These are phyloP conservation scores for Apodemus speciosus DNA, from an alignment of 2,113 vertebrate genomes.

Conservation along the genomic window DNA sequence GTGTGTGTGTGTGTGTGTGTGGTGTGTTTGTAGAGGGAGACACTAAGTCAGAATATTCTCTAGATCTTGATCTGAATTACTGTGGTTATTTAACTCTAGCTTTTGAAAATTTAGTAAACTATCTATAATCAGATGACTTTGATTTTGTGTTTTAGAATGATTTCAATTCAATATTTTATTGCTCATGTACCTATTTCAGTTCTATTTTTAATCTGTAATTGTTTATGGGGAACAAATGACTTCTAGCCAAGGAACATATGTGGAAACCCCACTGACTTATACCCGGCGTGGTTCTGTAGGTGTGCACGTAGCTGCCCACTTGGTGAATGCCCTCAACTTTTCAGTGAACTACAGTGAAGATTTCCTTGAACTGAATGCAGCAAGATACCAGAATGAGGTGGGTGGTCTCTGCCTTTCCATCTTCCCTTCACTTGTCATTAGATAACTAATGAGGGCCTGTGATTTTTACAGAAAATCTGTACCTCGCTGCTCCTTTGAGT, in stretches of 20 bases:
- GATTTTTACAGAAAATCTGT: constrained; percentile 63
- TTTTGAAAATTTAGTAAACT: background rate
- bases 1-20: background rate
- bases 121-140: background rate
- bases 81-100: background rate
- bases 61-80: background rate
- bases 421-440: constrained; percentile 54
- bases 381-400: constrained; percentile 94
- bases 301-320: constrained; percentile 95
- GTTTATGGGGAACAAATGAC: background rate
- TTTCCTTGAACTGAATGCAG: constrained; percentile 92
- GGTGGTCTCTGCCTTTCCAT: constrained; percentile 64
- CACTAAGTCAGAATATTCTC: background rate
- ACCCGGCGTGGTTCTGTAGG: constrained; percentile 82
- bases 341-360: constrained; percentile 92
- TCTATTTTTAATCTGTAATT: background rate
- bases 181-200: background rate
- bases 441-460: constrained; percentile 59
- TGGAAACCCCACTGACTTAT: background rate
- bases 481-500: constrained; percentile 33
- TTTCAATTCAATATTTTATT: background rate
- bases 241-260: background rate
- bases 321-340: constrained; percentile 94
- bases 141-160: constrained; percentile 22
- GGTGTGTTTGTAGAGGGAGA: background rate